Percentiles rank a stretch among this genome's conserved stretches.
Evolutionary conservation across 2,797 vertebrate genomes (phyloP).

Genomic region (Spinus olivaceus): DNA sequence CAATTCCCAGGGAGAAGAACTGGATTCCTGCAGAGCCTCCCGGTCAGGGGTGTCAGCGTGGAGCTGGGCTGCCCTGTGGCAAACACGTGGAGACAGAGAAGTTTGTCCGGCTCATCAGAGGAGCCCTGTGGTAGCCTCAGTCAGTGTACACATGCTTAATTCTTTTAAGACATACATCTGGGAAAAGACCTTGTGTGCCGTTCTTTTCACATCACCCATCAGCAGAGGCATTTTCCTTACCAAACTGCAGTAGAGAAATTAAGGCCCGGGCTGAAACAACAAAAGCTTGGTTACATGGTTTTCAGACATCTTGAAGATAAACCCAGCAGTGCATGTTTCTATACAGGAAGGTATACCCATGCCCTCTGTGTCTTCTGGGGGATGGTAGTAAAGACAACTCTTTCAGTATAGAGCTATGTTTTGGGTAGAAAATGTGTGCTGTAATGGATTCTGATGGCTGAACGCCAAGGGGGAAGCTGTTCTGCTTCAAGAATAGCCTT

Average conservation of each 20-base stretch:
- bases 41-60: not conserved
- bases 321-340: not conserved
- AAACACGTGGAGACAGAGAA: not conserved
- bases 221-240: not conserved
- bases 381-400: not conserved
- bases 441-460: constrained; percentile 54
- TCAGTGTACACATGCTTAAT: not conserved
- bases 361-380: not conserved
- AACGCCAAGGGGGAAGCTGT: constrained; percentile 53
- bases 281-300: not conserved
- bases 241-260: not conserved
- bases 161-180: not conserved
- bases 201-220: not conserved
- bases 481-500: constrained; percentile 63
- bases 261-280: not conserved
- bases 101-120: not conserved
- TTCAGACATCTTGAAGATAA: not conserved
- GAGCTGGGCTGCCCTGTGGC: not conserved
- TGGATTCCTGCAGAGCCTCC: not conserved
- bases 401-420: not conserved
- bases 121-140: not conserved
- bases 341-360: not conserved
- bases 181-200: not conserved
- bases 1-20: not conserved
- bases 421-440: constrained; percentile 33